phyloP scores from a whole-genome alignment of 2,113 vertebrate species.

The Bungarus multicinctus region DNA sequence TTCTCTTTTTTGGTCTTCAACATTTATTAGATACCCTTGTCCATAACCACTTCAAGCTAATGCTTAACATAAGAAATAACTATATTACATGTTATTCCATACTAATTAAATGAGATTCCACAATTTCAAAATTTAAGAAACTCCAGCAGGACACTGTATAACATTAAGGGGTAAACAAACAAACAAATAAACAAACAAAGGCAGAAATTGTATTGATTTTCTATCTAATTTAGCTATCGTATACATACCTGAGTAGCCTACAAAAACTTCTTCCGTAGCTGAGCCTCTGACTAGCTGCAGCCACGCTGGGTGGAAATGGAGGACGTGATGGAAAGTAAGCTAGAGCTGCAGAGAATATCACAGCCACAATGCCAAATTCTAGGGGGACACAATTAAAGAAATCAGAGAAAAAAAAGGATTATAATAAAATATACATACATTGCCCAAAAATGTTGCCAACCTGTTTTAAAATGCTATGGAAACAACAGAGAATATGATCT shows the following conservation, averaged over 20 bases:
- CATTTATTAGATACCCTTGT: background rate
- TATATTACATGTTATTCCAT: background rate
- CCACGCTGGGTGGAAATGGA: conserved; percentile 91
- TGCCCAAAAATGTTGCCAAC: conserved; percentile 15
- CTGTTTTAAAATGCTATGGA: background rate
- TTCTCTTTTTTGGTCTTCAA: background rate
- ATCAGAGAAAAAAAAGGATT: conserved; percentile 10
- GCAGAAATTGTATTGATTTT: conserved; percentile 38
- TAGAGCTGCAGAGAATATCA: conserved; percentile 83
- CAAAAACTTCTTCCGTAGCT: conserved; percentile 93
- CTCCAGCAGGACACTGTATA: background rate
- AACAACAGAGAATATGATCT: background rate
- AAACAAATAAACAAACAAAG: background rate
- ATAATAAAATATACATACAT: background rate
- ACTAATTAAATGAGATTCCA: background rate
- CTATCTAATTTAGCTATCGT: conserved; percentile 3
- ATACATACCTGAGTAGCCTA: conserved; percentile 84
- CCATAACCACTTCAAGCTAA: background rate
- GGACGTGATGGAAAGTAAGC: conserved; percentile 93
- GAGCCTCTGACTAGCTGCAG: conserved; percentile 91
- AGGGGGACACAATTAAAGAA: conserved; percentile 44
- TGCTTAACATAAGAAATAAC: conserved; percentile 37
- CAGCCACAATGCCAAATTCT: conserved; percentile 85
- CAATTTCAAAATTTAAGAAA: background rate
- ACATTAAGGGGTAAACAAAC: background rate